Evolutionary conservation across 2,888 invertebrate genomes (phyloP).

Genomic region (Craniophora ligustri): DNA sequence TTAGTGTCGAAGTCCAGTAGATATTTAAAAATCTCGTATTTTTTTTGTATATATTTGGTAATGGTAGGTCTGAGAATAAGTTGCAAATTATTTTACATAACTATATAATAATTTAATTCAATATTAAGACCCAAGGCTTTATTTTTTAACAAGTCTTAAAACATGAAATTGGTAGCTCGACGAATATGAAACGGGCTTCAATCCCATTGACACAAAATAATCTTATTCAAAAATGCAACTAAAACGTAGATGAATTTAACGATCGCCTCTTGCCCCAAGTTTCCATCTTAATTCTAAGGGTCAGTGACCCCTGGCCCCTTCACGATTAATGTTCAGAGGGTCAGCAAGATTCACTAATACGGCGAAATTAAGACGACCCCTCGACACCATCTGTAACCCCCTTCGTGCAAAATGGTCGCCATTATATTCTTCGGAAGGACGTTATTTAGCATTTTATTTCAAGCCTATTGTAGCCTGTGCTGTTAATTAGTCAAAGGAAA

Average conservation of each 20-base stretch:
- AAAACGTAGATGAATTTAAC: slow-evolving; percentile 43
- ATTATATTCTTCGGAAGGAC: slow-evolving; percentile 62
- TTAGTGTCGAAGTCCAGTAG: too few species aligned
- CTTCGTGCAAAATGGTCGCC: slow-evolving; percentile 61
- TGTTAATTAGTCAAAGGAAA: slow-evolving; percentile 49
- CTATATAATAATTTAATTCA: too few species aligned
- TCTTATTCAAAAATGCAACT: not conserved
- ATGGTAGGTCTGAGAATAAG: too few species aligned
- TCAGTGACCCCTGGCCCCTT: slow-evolving; percentile 82
- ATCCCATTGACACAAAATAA: slow-evolving; percentile 1
- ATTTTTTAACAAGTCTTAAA: too few species aligned
- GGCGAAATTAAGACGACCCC: slow-evolving; percentile 86
- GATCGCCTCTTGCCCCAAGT: slow-evolving; percentile 71
- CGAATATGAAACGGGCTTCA: accelerated
- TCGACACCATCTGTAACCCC: slow-evolving; percentile 77
- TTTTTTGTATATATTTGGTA: too few species aligned
- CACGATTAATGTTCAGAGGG: slow-evolving; percentile 85
- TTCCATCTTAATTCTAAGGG: slow-evolving; percentile 81
- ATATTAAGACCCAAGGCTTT: too few species aligned
- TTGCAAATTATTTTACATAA: too few species aligned
- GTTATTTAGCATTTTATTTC: slow-evolving; percentile 56
- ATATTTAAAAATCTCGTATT: too few species aligned
- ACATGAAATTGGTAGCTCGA: too few species aligned
- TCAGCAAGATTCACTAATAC: slow-evolving; percentile 83
- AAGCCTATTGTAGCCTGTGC: slow-evolving; percentile 22